Percentiles rank a stretch among this genome's conserved stretches.
Evolutionary conservation across 2,888 invertebrate species (phyloP).

Genomic region (Meiosimyza platycephala): DNA sequence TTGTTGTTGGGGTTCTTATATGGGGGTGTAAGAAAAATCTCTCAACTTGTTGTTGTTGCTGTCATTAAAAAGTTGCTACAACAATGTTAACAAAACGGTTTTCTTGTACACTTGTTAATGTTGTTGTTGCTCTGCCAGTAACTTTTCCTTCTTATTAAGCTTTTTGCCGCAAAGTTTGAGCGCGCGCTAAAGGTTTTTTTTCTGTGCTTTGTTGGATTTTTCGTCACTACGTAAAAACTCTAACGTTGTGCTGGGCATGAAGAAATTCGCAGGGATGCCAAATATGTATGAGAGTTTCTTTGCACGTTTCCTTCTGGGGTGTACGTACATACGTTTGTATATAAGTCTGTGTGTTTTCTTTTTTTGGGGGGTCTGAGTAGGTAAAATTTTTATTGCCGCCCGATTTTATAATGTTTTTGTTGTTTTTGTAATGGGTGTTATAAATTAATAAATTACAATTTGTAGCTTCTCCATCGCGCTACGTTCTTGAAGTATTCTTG

Average conservation of each 20-base stretch:
- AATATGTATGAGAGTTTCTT: constrained; percentile 1
- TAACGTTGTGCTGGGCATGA: constrained; percentile 14
- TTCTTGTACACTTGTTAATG: constrained; percentile 25
- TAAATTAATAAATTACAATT: constrained; percentile 67
- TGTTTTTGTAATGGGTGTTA: constrained; percentile 48
- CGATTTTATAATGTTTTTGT: constrained; percentile 38
- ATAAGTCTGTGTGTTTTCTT: constrained; percentile 9
- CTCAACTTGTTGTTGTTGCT: constrained; percentile 16
- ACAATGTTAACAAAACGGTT: constrained; percentile 51
- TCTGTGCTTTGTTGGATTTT: neutral
- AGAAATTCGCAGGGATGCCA: constrained; percentile 32
- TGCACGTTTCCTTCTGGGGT: constrained; percentile 27
- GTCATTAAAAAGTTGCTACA: constrained; percentile 20
- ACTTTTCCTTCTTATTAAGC: constrained; percentile 1
- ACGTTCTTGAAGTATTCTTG: neutral
- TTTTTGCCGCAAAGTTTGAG: neutral
- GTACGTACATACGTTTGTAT: constrained; percentile 43
- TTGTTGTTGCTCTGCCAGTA: constrained; percentile 46
- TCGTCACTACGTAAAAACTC: neutral
- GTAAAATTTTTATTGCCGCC: constrained; percentile 46
- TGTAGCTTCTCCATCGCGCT: constrained; percentile 47
- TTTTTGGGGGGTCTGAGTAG: constrained; percentile 17
- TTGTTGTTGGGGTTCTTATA: neutral
- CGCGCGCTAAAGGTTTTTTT: constrained; percentile 28
- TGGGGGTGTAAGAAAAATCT: neutral